These are phyloP conservation scores for Taxidea taxus DNA, from an alignment of 2,113 vertebrate genomes.

Conservation along the genomic window DNA sequence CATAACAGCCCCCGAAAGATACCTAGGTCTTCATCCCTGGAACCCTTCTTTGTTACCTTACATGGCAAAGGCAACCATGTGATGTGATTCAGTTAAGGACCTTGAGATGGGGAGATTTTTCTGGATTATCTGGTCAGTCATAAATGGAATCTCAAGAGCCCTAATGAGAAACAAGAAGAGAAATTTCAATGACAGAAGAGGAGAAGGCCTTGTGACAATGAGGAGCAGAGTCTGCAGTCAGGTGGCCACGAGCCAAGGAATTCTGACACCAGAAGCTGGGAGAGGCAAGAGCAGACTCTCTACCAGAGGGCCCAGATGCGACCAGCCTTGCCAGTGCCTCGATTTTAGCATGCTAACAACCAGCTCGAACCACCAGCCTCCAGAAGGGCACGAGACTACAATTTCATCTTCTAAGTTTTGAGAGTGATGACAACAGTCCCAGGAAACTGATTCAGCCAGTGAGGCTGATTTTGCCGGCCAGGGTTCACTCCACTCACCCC, in stretches of 20 bases:
- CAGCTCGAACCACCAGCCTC: background rate
- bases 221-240: background rate
- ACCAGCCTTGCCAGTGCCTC: background rate
- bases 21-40: background rate
- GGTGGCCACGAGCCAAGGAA: background rate
- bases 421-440: background rate
- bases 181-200: background rate
- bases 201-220: background rate
- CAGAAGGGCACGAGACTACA: background rate
- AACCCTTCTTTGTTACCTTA: background rate
- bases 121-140: background rate
- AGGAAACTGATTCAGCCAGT: background rate
- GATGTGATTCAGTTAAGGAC: background rate
- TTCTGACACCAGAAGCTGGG: background rate
- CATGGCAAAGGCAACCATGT: background rate
- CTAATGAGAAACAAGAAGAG: background rate
- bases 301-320: background rate
- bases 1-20: background rate
- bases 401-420: background rate
- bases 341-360: background rate
- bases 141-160: background rate
- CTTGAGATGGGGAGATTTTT: background rate
- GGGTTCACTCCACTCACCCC: background rate
- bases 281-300: background rate
- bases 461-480: fast-evolving